These are phyloP conservation scores for Dromius quadrimaculatus DNA, from an alignment of 2,888 invertebrate genomes.

Conservation along the genomic window DNA sequence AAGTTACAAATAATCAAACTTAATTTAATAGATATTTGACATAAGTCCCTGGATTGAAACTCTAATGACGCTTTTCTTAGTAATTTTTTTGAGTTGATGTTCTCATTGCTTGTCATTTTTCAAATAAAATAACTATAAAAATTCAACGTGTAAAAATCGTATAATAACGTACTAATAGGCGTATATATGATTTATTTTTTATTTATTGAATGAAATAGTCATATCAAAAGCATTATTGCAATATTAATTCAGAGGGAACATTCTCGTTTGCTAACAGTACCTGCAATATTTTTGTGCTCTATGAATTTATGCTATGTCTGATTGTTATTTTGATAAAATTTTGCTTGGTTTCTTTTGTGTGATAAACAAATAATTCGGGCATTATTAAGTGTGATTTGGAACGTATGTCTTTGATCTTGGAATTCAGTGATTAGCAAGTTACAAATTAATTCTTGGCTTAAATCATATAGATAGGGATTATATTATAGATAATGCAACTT, in stretches of 20 bases:
- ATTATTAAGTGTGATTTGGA: constrained; percentile 21
- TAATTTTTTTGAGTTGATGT: too few species aligned
- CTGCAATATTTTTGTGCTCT: constrained; percentile 14
- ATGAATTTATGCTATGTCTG: not conserved
- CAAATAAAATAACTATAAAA: too few species aligned
- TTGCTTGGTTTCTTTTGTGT: constrained; percentile 8
- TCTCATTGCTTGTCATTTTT: too few species aligned
- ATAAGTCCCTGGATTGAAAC: too few species aligned
- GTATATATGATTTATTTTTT: too few species aligned
- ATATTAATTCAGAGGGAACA: not conserved
- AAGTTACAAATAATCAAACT: too few species aligned
- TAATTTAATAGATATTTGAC: too few species aligned
- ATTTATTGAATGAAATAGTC: constrained; percentile 4
- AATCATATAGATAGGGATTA: constrained; percentile 50
- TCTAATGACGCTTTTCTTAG: too few species aligned
- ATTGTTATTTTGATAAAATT: not conserved
- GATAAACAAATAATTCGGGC: constrained; percentile 9
- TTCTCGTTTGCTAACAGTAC: constrained; percentile 21
- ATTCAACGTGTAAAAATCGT: too few species aligned
- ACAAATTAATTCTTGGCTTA: constrained; percentile 52
- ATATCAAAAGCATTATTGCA: constrained; percentile 16
- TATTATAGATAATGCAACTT: constrained; percentile 50
- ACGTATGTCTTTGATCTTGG: constrained; percentile 45
- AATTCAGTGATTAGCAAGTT: constrained; percentile 51
- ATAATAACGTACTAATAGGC: too few species aligned